These are phyloP conservation scores for Nannobrachium achirus DNA, from an alignment of 2,113 vertebrate genomes.

Conservation along the genomic window DNA sequence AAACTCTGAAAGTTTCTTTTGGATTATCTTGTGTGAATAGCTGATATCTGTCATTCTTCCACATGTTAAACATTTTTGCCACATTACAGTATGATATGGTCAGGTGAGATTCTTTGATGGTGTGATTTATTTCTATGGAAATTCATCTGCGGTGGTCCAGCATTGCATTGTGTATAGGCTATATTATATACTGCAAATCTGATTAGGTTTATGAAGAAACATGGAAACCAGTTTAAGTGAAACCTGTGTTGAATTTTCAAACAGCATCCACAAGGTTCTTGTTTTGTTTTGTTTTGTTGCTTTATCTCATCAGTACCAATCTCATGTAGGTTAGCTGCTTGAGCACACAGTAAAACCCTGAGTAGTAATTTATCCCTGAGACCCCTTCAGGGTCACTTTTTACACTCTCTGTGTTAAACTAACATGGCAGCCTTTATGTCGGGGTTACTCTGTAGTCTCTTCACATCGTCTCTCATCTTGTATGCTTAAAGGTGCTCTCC, in stretches of 20 bases:
- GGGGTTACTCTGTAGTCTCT: slow-evolving; percentile 70
- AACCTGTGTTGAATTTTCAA: slow-evolving; percentile 48
- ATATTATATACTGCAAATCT: slow-evolving; percentile 27
- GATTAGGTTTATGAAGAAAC: slow-evolving; percentile 26
- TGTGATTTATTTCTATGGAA: slow-evolving; percentile 49
- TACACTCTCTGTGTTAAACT: too few species aligned
- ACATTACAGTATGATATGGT: slow-evolving; percentile 24
- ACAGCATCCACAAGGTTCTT: slow-evolving; percentile 13
- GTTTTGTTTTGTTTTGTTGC: neutral
- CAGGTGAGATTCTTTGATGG: slow-evolving; percentile 6
- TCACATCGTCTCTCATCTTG: slow-evolving; percentile 72
- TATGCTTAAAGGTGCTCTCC: slow-evolving; percentile 75
- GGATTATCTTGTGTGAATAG: neutral
- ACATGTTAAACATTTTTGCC: slow-evolving; percentile 31
- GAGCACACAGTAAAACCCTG: slow-evolving; percentile 18
- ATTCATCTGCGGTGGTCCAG: slow-evolving; percentile 23
- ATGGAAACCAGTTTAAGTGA: slow-evolving; percentile 7
- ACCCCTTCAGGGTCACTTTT: too few species aligned
- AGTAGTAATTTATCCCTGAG: too few species aligned
- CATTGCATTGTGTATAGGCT: slow-evolving; percentile 27
- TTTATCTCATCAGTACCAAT: slow-evolving; percentile 42
- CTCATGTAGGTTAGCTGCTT: slow-evolving; percentile 63
- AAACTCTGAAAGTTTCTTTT: neutral
- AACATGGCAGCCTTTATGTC: too few species aligned
- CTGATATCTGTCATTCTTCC: neutral